These are phyloP conservation scores for Takifugu rubripes DNA, from an alignment of 2,797 vertebrate species.

Conservation along the genomic window DNA sequence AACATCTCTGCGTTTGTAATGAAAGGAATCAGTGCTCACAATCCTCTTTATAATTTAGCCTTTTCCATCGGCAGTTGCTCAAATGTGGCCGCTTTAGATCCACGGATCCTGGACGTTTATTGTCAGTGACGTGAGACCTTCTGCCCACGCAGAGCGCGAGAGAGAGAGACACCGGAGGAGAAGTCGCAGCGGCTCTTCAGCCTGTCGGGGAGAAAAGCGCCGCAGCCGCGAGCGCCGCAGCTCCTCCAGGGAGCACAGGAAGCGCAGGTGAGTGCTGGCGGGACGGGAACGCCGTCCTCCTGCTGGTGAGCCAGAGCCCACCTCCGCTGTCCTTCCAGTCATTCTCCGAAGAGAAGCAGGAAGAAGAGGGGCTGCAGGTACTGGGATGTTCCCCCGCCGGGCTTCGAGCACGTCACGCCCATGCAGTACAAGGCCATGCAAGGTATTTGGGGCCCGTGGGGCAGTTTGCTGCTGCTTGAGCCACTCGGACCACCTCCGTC, in stretches of 20 bases:
- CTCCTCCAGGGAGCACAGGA: conserved; percentile 73
- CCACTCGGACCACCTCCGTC: neutral
- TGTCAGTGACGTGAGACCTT: too few species aligned
- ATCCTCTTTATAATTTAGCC: too few species aligned
- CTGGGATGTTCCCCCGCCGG: conserved; percentile 75
- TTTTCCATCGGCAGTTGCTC: too few species aligned
- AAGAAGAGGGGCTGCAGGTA: conserved; percentile 74
- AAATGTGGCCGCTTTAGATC: too few species aligned
- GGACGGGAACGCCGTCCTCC: neutral
- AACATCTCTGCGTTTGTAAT: too few species aligned
- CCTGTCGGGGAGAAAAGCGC: conserved; percentile 67
- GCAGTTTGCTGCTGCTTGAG: neutral
- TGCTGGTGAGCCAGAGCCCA: neutral
- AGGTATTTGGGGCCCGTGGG: conserved; percentile 50
- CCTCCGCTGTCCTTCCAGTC: conserved; percentile 41
- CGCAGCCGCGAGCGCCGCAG: conserved; percentile 70
- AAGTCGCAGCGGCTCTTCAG: conserved; percentile 64
- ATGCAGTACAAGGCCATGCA: conserved; percentile 81
- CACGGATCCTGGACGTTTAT: too few species aligned
- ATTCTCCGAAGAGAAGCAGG: conserved; percentile 67
- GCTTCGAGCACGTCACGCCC: conserved; percentile 77
- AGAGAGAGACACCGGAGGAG: conserved; percentile 70
- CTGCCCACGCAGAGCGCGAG: conserved; percentile 63
- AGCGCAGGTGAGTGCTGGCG: conserved; percentile 65
- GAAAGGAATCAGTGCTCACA: too few species aligned